Percentiles rank a stretch among this genome's conserved stretches.
Evolutionary conservation across 2,113 vertebrate species (phyloP).

Genomic region (Solea solea): DNA sequence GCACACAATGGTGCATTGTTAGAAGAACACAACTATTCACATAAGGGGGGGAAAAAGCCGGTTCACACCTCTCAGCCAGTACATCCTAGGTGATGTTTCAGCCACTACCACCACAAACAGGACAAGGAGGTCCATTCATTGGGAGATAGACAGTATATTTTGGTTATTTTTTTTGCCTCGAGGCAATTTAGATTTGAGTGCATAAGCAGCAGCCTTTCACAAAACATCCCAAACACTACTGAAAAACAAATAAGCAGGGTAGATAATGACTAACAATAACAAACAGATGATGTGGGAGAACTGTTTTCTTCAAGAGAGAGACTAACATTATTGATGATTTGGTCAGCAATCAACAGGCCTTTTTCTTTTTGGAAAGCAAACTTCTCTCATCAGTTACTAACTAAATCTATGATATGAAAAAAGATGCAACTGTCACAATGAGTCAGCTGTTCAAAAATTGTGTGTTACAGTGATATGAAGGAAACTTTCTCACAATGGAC

Average conservation of each 20-base stretch:
- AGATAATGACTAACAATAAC: background rate
- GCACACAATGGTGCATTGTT: background rate
- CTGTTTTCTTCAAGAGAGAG: slow-evolving; percentile 1
- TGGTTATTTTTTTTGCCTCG: background rate
- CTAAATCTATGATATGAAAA: slow-evolving; percentile 26
- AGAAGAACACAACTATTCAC: background rate
- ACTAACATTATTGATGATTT: slow-evolving; percentile 31
- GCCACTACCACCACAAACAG: background rate
- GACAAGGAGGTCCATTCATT: background rate
- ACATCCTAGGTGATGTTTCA: background rate
- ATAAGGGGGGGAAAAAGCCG: background rate
- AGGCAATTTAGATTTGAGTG: background rate
- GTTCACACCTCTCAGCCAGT: background rate
- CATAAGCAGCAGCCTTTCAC: background rate
- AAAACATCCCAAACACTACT: background rate
- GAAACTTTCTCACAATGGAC: background rate
- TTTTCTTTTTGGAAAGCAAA: slow-evolving; percentile 49
- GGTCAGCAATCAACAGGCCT: slow-evolving; percentile 45
- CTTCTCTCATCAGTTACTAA: slow-evolving; percentile 47
- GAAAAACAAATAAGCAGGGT: background rate
- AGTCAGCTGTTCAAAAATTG: slow-evolving; percentile 15
- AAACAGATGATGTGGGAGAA: background rate
- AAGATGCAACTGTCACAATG: slow-evolving; percentile 23
- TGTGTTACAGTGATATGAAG: slow-evolving; percentile 1
- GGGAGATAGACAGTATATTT: background rate